Evolutionary conservation across 2,797 vertebrate genomes (phyloP).

Genomic region (Protosalanx chinensis): DNA sequence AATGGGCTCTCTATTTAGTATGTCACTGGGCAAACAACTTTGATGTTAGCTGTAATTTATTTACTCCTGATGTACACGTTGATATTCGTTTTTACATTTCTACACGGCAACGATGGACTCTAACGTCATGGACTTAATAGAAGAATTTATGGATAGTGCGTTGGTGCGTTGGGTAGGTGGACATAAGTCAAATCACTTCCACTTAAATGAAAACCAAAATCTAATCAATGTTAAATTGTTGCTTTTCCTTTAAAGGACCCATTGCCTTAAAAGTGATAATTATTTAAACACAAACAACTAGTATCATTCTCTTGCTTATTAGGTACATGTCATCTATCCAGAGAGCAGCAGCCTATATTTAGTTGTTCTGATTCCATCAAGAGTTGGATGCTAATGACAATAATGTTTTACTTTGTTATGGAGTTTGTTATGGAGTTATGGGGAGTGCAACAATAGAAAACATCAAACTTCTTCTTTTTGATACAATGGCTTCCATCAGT

Average conservation of each 20-base stretch:
- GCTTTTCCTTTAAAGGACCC: too few relatives aligned
- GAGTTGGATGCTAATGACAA: too few relatives aligned
- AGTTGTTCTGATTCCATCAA: too few relatives aligned
- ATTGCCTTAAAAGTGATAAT: too few relatives aligned
- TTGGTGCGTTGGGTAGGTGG: slow-evolving; percentile 78
- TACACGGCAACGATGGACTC: slow-evolving; percentile 68
- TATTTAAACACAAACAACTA: background rate
- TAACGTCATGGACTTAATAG: slow-evolving; percentile 72
- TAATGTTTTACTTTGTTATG: too few relatives aligned
- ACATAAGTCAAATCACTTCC: slow-evolving; percentile 49
- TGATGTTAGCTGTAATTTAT: slow-evolving; percentile 13
- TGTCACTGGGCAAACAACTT: slow-evolving; percentile 3
- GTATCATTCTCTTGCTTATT: background rate
- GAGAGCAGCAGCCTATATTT: too few relatives aligned
- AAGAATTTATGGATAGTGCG: slow-evolving; percentile 77
- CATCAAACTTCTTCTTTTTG: slow-evolving; percentile 51
- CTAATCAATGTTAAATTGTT: background rate
- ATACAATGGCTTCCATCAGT: slow-evolving; percentile 54
- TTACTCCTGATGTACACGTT: background rate
- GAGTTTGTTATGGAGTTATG: slow-evolving; percentile 3
- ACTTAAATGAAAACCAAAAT: background rate
- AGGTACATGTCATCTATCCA: too few relatives aligned
- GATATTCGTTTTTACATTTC: slow-evolving; percentile 15
- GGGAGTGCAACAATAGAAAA: slow-evolving; percentile 40
- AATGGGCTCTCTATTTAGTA: slow-evolving; percentile 46